phyloP scores from a whole-genome alignment of 2,888 invertebrate species.

The Elmis aenea region DNA sequence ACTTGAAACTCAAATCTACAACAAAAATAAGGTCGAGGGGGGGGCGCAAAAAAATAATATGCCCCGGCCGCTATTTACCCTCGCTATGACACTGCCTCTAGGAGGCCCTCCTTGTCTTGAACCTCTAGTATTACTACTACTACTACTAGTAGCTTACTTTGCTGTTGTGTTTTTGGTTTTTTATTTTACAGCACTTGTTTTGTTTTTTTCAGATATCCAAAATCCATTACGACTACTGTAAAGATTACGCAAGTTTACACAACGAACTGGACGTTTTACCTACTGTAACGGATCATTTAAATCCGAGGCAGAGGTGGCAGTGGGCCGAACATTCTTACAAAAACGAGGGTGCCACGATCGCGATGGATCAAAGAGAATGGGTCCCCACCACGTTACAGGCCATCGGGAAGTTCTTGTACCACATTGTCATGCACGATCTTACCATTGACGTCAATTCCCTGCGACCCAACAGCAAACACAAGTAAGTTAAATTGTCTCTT shows the following conservation, averaged over 20 bases:
- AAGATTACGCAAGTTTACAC: constrained; percentile 31
- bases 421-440: constrained; percentile 78
- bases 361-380: constrained; percentile 56
- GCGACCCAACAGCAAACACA: constrained; percentile 50
- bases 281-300: constrained; percentile 35
- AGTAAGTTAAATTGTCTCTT: constrained; percentile 40
- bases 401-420: constrained; percentile 81
- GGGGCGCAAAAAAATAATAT: too few relatives aligned
- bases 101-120: too few relatives aligned
- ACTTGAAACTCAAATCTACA: too few relatives aligned
- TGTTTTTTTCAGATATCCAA: constrained; percentile 29
- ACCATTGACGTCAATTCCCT: constrained; percentile 74
- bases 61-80: too few relatives aligned
- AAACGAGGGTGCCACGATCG: constrained; percentile 34
- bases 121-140: too few relatives aligned
- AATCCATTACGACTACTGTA: constrained; percentile 40
- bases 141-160: too few relatives aligned
- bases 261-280: constrained; percentile 31
- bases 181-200: too few relatives aligned
- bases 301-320: constrained; percentile 72
- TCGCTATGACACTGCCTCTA: too few relatives aligned
- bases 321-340: constrained; percentile 50
- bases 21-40: too few relatives aligned
- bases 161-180: too few relatives aligned
- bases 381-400: constrained; percentile 56